Conservation (phyloP, 2,113 vertebrate species). For the Tilapia sparmanii region DNA sequence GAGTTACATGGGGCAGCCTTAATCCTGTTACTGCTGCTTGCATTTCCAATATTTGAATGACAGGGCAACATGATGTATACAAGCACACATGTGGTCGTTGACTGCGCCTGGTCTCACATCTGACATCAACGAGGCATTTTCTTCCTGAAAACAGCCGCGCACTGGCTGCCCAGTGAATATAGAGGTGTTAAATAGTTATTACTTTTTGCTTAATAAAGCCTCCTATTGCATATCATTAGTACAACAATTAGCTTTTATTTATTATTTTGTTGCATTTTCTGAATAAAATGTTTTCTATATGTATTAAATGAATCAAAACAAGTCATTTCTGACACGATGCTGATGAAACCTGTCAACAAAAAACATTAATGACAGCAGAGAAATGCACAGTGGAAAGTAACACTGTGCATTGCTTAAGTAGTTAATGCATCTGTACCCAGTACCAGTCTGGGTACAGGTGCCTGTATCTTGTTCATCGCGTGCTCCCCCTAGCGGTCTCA, state of each 20-base stretch:
- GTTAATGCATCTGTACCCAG: neutral
- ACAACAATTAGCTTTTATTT: neutral
- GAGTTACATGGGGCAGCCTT: neutral
- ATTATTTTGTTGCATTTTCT: neutral
- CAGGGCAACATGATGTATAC: neutral
- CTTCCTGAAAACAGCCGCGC: neutral
- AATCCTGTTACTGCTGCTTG: neutral
- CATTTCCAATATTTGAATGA: neutral
- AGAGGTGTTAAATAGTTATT: neutral
- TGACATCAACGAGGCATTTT: neutral
- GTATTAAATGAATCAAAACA: neutral
- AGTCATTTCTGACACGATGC: neutral
- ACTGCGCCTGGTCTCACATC: neutral
- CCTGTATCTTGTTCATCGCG: neutral
- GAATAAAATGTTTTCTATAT: neutral
- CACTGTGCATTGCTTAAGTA: neutral
- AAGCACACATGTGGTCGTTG: accelerated
- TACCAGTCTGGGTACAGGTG: neutral
- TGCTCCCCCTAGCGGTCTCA: neutral
- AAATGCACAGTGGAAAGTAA: neutral
- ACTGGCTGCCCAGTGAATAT: neutral
- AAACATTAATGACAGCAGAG: neutral
- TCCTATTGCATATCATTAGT: neutral
- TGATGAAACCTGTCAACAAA: neutral
- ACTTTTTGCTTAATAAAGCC: neutral